Conservation (phyloP, 1,140 invertebrate genomes). For the Drosophila prosaltans region DNA sequence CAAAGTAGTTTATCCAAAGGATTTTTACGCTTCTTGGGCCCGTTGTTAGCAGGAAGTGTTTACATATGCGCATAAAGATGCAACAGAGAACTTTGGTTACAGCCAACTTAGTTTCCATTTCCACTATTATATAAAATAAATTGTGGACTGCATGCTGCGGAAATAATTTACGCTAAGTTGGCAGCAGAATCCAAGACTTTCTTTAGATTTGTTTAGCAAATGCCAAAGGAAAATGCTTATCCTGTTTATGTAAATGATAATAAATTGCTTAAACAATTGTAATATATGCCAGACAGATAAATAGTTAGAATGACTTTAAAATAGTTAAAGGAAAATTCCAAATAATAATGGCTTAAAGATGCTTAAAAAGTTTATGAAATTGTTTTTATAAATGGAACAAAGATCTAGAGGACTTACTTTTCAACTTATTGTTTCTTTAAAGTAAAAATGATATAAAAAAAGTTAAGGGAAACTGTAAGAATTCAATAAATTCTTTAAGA, state of each 20-base stretch:
- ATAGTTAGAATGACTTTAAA: background rate
- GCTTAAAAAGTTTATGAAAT: no score
- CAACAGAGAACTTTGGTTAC: slow-evolving; percentile 11
- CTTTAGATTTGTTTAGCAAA: slow-evolving; percentile 1
- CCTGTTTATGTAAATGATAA: slow-evolving; percentile 11
- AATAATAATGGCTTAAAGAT: background rate
- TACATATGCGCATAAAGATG: slow-evolving; percentile 13
- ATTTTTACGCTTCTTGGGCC: slow-evolving; percentile 11
- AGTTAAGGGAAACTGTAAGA: no score
- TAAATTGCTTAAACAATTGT: slow-evolving; percentile 13
- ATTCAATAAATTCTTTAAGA: no score
- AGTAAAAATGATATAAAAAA: no score
- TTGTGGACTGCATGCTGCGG: slow-evolving; percentile 3
- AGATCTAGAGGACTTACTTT: no score
- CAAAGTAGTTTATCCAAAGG: slow-evolving; percentile 13
- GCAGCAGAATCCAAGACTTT: background rate
- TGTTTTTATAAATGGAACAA: no score
- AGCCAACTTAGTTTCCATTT: slow-evolving; percentile 12
- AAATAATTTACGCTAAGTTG: slow-evolving; percentile 13
- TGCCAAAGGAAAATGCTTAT: slow-evolving; percentile 6
- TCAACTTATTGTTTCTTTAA: no score
- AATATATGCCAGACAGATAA: slow-evolving; percentile 21
- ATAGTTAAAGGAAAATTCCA: background rate
- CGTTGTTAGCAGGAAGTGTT: slow-evolving; percentile 12
- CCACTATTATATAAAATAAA: slow-evolving; percentile 9